Conservation (phyloP, 2,797 vertebrate species). For the Arremon aurantiirostris region DNA sequence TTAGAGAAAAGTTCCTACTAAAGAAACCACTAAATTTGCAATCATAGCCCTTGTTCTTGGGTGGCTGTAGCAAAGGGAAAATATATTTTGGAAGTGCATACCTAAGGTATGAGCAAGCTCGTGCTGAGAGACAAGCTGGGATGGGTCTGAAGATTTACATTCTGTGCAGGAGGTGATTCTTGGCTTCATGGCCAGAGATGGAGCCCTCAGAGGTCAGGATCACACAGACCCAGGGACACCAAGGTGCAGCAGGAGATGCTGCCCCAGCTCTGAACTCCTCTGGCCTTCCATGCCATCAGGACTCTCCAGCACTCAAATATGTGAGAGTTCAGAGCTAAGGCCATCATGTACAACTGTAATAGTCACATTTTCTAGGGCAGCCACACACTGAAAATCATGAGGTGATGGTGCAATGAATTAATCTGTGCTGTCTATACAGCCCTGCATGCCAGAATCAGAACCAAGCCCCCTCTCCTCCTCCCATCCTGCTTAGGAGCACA, state of each 20-base stretch:
- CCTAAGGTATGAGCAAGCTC: not conserved
- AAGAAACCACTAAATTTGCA: conserved; percentile 35
- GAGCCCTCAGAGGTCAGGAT: not conserved
- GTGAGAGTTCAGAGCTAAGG: not conserved
- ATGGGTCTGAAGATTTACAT: not conserved
- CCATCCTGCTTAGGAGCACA: not conserved
- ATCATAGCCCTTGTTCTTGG: conserved; percentile 16
- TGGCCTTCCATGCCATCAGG: not conserved
- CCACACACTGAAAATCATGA: not conserved
- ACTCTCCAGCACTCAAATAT: not conserved
- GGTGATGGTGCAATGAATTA: not conserved
- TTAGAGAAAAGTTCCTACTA: not conserved
- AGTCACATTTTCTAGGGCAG: not conserved
- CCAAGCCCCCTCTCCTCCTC: not conserved
- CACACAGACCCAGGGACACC: not conserved
- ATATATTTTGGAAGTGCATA: not conserved
- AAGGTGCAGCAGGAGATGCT: not conserved
- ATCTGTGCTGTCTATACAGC: not conserved
- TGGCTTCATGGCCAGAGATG: not conserved
- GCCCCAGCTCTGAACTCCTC: not conserved
- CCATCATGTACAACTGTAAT: not conserved
- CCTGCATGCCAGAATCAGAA: not conserved
- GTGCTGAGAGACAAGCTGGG: not conserved
- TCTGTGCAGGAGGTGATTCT: not conserved
- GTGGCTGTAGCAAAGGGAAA: not conserved